Evolutionary conservation across 2,888 invertebrate genomes (phyloP), one percentile per base, ranked within the genome.

Genomic region (Pyrgus malvae): DNA sequence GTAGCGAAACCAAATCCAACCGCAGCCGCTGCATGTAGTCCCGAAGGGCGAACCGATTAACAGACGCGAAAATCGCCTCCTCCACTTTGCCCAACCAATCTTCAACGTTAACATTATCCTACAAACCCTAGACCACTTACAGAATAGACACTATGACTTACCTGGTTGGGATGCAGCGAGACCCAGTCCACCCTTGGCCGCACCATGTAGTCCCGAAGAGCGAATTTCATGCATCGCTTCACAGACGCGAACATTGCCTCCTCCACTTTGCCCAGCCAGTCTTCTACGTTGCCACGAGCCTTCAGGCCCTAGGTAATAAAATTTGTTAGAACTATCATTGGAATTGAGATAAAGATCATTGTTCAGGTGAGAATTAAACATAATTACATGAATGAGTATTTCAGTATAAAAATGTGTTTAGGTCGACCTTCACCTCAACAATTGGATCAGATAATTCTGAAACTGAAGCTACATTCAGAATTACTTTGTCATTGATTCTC

Each of bases 211-310:
- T 97, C 96, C 41, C 80, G 88, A 19, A 97, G 91, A 0, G 96
- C 93, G 9, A 78, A 77, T 72, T 96, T 95, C 94, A 96, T 95
- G 56, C 93, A 92, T 57, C 93, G 92, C 62, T 94, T 94, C 4
- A 97, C 91, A 0, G 96, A 94, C 0, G 92, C 82, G 65, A 97
- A 96, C 97, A 98, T 98, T 0, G 95, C 94, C 48, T 96, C 95
- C 74, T 98, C 98, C 1, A 98, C 97, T 83, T 96, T 97, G 1
- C 95, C 94, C 6, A 98, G 83, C 97, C 97, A 98, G 69, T 97
- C 96, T 80, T 97, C 98, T 0, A 97, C 97, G 68, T 97, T 97
- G 0, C 97, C 97, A 49, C 97, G 91, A 0, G 96, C 96, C 82
- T 96, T 97, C 6, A 94, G 88, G 17, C 94, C 97, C 93, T 91